Percentiles rank a stretch among this genome's conserved stretches.
Evolutionary conservation across 2,797 vertebrate genomes (phyloP).

Genomic region (Pseudochirops corinnae): DNA sequence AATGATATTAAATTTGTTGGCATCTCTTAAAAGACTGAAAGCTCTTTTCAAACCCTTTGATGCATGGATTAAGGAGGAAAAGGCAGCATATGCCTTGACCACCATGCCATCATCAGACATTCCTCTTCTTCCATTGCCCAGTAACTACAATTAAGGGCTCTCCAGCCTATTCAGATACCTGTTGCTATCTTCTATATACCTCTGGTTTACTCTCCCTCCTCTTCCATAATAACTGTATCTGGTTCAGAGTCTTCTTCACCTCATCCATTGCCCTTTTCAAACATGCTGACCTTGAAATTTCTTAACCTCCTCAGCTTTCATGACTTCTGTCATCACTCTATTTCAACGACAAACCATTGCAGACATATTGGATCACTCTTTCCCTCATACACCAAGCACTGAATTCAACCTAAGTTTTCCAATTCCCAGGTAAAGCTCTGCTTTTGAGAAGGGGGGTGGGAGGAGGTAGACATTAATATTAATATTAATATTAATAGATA

Average conservation of each 20-base stretch:
- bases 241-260: background rate
- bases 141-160: background rate
- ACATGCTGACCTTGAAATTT: background rate
- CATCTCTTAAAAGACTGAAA: background rate
- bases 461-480: no score
- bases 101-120: background rate
- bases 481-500: background rate
- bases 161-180: background rate
- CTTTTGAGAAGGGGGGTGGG: no score
- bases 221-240: background rate
- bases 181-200: background rate
- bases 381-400: no score
- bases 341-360: no score
- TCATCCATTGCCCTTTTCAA: background rate
- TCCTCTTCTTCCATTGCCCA: background rate
- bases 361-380: no score
- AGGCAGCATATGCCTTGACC: no score
- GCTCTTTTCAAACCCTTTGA: no score
- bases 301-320: background rate
- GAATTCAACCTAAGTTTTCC: no score
- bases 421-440: no score
- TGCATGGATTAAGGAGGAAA: no score
- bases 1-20: background rate
- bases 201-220: background rate
- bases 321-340: no score